phyloP scores from a whole-genome alignment of 2,797 vertebrate species.

The Enteromius radiatus region DNA sequence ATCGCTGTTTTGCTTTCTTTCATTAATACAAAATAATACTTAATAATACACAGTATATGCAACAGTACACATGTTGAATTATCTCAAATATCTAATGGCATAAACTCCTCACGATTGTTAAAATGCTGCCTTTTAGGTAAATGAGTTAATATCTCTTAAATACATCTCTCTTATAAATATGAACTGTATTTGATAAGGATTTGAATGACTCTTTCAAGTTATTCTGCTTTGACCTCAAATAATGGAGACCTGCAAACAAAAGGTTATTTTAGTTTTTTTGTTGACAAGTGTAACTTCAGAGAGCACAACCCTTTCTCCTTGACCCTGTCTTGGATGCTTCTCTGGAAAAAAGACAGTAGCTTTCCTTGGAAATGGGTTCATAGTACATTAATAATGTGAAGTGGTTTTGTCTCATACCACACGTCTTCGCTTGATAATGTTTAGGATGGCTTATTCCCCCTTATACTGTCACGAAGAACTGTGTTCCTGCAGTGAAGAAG shows the following conservation, averaged over 20 bases:
- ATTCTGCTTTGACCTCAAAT: background rate
- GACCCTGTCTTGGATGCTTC: background rate
- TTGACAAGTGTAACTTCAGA: background rate
- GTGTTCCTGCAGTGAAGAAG: background rate
- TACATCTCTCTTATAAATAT: background rate
- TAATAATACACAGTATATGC: background rate
- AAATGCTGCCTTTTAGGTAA: background rate
- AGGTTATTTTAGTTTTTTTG: background rate
- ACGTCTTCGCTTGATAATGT: background rate
- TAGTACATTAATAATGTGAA: background rate
- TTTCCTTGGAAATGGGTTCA: slow-evolving; percentile 6
- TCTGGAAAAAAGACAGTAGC: background rate
- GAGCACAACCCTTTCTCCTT: background rate
- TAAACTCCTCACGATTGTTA: background rate
- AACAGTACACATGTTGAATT: background rate
- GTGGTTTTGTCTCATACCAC: too few relatives aligned
- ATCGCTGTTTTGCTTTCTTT: background rate
- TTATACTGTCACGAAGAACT: background rate
- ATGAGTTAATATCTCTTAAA: background rate
- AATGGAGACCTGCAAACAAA: background rate
- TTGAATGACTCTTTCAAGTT: background rate
- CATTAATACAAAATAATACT: background rate
- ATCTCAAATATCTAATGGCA: background rate
- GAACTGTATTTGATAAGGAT: background rate
- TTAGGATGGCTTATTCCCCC: background rate